Base-by-base conservation (phyloP, 2,797 vertebrate species). In the Thunnus albacares region DNA sequence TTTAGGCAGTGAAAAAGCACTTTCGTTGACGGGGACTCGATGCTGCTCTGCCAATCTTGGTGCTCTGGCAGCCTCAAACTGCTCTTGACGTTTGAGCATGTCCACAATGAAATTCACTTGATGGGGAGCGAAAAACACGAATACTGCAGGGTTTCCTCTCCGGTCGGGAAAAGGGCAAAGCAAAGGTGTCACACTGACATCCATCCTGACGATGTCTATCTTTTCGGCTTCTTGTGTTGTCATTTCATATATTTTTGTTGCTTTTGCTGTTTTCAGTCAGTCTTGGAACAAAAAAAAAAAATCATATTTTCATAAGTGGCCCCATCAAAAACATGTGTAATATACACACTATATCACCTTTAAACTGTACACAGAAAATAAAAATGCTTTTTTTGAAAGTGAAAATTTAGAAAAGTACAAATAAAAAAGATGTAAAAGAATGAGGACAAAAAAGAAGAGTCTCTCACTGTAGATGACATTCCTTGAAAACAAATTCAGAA, bases 1-100 rank as follows among this genome's bases (percentile, higher is more conserved):
- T 90, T 96, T 97, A 97, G 98, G 98, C 97, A 99, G 98, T 99
- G 98, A 98, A 97, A 98, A 98, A 97, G 97, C 97, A 97, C 96
- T 97, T 91, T 97, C 1, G 91, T 97, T 95, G 95, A 97, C 94
- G 92, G 95, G 95, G 94, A 96, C 94, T 95, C 94, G 96, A 94
- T 93, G 92, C 75, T 87, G 89, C 94, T 96, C 63, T 82, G 81
- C 75, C 86, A 80, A 68, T 77, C 82, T 24, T 55, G 81, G 82
- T 71, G 78, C 73, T 81, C 95, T 95, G 95, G 94, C 93, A 93
- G 92, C 95, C 93, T 96, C 93, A 92, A 95, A 95, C 93, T 95
- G 95, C 95, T 96, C 95, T 95, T 94, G 95, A 95, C 94, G 85
- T 92, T 83, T 82, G 77, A 81, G 93, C 96, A 95, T 96, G 96